Base-by-base conservation (phyloP, 1,140 invertebrate genomes). In the Pararge aegeria region DNA sequence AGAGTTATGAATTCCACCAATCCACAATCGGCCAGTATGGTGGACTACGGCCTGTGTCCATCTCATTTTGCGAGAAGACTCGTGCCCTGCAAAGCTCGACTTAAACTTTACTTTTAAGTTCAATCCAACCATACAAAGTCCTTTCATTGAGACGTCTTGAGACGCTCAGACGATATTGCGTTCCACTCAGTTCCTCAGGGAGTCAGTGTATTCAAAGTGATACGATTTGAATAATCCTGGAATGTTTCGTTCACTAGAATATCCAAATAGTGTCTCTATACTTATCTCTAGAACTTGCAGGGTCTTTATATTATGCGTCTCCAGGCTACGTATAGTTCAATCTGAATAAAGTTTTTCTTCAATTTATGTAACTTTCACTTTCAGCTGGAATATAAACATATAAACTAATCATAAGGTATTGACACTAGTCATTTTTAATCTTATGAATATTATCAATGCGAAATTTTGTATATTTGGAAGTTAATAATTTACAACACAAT, bases 211-310 rank as follows among this genome's bases (percentile, higher is more conserved):
- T 54, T 54, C 52, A 54, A 46, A 46, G 52, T 54, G 38, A 54
- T 54, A 29, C 13, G 24, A 54, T 54, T 54, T 54, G 52, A 54
- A 54, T 54, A 54, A 54, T 54, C 52, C 30, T 54, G 38, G 37
- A 42, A 44, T 44, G 52, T 40, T 54, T 54, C 38, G 5, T 46
- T 20, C 42, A 46, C 6, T 46, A 20, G 42, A 46, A 46, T 20
- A 46, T 46, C 15, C 42, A 20, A 46, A 46, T 46, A 46, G 42
- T 20, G 19, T 46, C 42, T 20, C 16, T 46, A 12, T 46, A 46
- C 42, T 10, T 46, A 12, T 12, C 4, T 46, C 4, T 20, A 20
- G 18, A 20, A 12, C 30, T 34, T 12, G 6, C 7, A 9, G 10
- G 19, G 10, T 20, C 18, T 46, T 20, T 12, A 7, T 34, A 34